Evolutionary conservation across 2,113 vertebrate species (phyloP).

Genomic region (Ochotona curzoniae): DNA sequence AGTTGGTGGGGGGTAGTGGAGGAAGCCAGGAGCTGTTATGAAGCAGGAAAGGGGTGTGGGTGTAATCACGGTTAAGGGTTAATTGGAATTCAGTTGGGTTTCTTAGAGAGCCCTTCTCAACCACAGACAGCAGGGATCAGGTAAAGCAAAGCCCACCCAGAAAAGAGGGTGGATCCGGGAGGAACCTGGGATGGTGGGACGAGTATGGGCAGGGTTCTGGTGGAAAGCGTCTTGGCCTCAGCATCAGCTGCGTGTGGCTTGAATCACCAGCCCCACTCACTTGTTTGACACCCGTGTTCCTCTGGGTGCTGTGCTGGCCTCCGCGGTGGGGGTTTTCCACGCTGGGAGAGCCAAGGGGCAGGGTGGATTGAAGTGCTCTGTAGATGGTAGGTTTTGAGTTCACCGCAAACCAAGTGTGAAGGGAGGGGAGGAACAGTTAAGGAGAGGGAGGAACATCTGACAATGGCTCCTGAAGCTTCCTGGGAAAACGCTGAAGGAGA

Average conservation of each 20-base stretch:
- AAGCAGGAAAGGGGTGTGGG: constrained; percentile 56
- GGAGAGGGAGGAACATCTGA: neutral
- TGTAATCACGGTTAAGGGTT: no score
- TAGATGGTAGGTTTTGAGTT: neutral
- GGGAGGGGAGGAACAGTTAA: neutral
- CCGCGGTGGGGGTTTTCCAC: neutral
- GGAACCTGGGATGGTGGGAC: neutral
- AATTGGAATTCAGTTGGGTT: constrained; percentile 43
- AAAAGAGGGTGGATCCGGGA: neutral
- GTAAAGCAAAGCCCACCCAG: neutral
- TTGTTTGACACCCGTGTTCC: constrained; percentile 6
- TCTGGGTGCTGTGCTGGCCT: neutral
- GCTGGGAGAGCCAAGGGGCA: neutral
- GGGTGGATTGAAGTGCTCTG: neutral
- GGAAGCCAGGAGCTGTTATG: constrained; percentile 9
- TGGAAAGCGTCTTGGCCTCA: neutral
- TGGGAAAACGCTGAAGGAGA: neutral
- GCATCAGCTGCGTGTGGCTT: neutral
- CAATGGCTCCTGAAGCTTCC: neutral
- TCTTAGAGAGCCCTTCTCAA: constrained; percentile 49
- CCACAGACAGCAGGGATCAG: neutral
- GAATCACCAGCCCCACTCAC: neutral
- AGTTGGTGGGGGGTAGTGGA: no score
- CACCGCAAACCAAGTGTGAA: neutral
- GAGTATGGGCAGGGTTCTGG: neutral